These are phyloP conservation scores for Papilio gigon DNA, from an alignment of 2,888 invertebrate species.

Conservation along the genomic window DNA sequence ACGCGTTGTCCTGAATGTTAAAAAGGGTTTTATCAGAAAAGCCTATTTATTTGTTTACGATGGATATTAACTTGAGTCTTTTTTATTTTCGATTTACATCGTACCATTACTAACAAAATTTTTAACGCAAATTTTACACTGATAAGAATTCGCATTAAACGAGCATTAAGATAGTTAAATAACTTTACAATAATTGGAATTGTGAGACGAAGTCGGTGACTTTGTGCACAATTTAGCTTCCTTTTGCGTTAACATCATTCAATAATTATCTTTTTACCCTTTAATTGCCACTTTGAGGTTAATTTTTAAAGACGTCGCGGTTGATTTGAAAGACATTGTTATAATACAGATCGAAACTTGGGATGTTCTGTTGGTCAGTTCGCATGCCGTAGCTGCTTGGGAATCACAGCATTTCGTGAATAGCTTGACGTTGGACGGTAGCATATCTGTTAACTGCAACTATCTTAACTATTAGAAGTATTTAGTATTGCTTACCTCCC, in stretches of 20 bases:
- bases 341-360: slow-evolving; percentile 24
- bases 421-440: slow-evolving; percentile 9
- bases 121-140: neutral
- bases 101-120: no score
- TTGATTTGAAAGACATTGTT: slow-evolving; percentile 29
- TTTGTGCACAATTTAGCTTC: slow-evolving; percentile 17
- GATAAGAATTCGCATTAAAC: no score
- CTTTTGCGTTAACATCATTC: slow-evolving; percentile 27
- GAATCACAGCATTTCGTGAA: slow-evolving; percentile 10
- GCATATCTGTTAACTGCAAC: neutral
- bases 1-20: slow-evolving; percentile 30
- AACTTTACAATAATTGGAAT: slow-evolving; percentile 3
- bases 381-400: slow-evolving; percentile 9
- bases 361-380: slow-evolving; percentile 21
- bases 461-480: neutral
- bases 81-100: neutral
- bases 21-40: slow-evolving; percentile 24
- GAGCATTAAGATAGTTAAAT: slow-evolving; percentile 21
- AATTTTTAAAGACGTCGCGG: slow-evolving; percentile 25
- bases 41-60: slow-evolving; percentile 5
- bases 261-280: slow-evolving; percentile 29
- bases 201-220: slow-evolving; percentile 9
- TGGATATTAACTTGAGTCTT: neutral
- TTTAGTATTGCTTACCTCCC: neutral
- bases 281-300: slow-evolving; percentile 12